Evolutionary conservation across 1,140 invertebrate genomes (phyloP), one percentile per base, ranked within the genome.

Genomic region (Neuroterus valhalla): DNA sequence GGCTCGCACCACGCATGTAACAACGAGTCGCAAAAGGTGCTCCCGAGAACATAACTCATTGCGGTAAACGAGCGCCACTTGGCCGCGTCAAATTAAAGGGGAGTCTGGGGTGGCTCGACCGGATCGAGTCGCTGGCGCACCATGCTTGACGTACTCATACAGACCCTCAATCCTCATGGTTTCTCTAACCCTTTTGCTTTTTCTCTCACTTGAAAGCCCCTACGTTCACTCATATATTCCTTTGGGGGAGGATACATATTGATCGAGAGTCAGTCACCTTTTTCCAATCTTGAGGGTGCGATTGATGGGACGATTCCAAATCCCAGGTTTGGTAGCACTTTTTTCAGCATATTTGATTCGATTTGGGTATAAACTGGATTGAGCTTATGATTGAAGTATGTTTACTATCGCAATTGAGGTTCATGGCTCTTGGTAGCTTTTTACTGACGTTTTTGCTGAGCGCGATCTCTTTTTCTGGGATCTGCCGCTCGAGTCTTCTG

Each of bases 41-140:
- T 79, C 82, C 78, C 79, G 81, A 84, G 84, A 85, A 84, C 83
- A 85, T 86, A 88, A 87, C 80, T 87, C 86, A 87, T 88, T 82
- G 85, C 83, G 77, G 80, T 88, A 88, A 88, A 86, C 86, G 84
- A 85, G 81, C 80, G 81, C 81, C 82, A 85, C 82, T 84, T 84
- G 75, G 78, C 80, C 85, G 82, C 80, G 83, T 87, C 86, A 85
- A 86, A 87, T 86, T 88, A 88, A 86, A 84, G 84, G 80, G 73
- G 78, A 31, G 85, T 79, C 72, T 78, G 81, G 77, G 71, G 71
- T 77, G 45, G 75, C 78, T 81, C 75, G 77, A 74, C 72, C 73
- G 78, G 68, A 74, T 75, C 76, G 74, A 78, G 78, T 81, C 80
- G 80, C 83, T 67, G 79, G 78, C 77, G 80, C 77, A 77, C 79